Evolutionary conservation across 2,888 invertebrate species (phyloP).

Genomic region (Morinoia aosen): DNA sequence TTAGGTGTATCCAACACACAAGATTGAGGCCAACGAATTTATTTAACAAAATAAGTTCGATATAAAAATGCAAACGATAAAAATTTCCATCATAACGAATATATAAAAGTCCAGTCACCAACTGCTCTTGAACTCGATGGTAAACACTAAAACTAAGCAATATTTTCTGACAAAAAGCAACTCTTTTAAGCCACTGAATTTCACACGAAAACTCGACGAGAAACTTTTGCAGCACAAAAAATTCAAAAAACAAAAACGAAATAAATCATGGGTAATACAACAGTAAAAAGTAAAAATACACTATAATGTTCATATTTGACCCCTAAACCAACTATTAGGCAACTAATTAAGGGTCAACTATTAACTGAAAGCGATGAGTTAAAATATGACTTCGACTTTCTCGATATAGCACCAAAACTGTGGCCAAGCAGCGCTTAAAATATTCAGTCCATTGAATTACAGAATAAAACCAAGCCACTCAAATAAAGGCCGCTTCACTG

Average conservation of each 20-base stretch:
- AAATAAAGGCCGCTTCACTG: too few relatives aligned
- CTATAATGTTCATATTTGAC: not conserved
- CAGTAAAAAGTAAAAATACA: not conserved
- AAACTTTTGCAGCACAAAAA: not conserved
- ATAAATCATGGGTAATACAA: too few relatives aligned
- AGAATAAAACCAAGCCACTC: too few relatives aligned
- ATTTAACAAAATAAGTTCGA: not conserved
- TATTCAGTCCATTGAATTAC: too few relatives aligned
- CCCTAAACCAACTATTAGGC: not conserved
- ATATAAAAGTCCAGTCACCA: not conserved
- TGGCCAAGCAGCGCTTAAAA: too few relatives aligned
- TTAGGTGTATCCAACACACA: not conserved
- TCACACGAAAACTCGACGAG: not conserved
- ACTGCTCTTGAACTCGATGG: not conserved
- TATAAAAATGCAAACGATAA: not conserved
- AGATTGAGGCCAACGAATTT: not conserved
- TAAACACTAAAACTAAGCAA: not conserved
- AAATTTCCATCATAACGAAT: not conserved
- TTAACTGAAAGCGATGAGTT: too few relatives aligned
- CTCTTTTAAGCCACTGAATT: too few relatives aligned
- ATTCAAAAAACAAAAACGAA: not conserved
- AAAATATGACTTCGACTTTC: too few relatives aligned
- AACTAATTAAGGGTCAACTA: too few relatives aligned
- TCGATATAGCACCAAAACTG: too few relatives aligned
- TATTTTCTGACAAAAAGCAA: too few relatives aligned